A percentile compares a stretch with the other conserved stretches of the same genome.
phyloP scores from a whole-genome alignment of 2,797 vertebrate species.

The Acipenser transmontanus region DNA sequence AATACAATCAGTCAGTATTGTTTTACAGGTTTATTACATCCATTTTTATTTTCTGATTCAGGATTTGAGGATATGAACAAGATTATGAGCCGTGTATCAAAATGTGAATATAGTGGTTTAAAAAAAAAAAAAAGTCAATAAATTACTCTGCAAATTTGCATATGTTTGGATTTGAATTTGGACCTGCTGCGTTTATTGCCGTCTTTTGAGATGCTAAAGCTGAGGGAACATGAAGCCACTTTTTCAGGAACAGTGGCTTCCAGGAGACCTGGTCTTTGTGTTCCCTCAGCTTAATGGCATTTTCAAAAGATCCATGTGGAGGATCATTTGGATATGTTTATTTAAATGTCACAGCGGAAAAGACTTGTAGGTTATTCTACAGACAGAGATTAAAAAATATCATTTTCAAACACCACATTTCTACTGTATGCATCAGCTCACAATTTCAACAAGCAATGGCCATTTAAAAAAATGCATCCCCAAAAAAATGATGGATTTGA shows the following conservation, averaged over 20 bases:
- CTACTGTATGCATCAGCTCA: slow-evolving; percentile 44
- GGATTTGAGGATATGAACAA: slow-evolving; percentile 32
- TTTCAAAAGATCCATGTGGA: no score
- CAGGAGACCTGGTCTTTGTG: no score
- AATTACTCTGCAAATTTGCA: neutral
- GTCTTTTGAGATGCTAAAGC: no score
- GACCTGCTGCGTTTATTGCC: slow-evolving; percentile 46
- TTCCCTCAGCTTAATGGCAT: no score
- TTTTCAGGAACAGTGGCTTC: no score
- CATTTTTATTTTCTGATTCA: slow-evolving; percentile 40
- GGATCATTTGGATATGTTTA: no score
- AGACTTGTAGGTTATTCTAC: no score
- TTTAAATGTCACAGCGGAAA: no score
- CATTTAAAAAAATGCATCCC: no score
- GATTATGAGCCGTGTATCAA: slow-evolving; percentile 38
- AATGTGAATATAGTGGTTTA: slow-evolving; percentile 33
- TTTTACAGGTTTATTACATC: slow-evolving; percentile 29
- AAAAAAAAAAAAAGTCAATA: slow-evolving; percentile 34
- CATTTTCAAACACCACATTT: slow-evolving; percentile 57
- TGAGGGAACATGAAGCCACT: no score
- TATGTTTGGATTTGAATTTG: slow-evolving; percentile 26
- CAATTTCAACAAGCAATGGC: slow-evolving; percentile 43
- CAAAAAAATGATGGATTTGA: no score
- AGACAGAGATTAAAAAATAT: slow-evolving; percentile 28
- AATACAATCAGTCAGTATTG: slow-evolving; percentile 19